Percentiles rank a stretch among this genome's conserved stretches.
phyloP scores from a whole-genome alignment of 2,888 invertebrate species.

The Zootermopsis nevadensis region DNA sequence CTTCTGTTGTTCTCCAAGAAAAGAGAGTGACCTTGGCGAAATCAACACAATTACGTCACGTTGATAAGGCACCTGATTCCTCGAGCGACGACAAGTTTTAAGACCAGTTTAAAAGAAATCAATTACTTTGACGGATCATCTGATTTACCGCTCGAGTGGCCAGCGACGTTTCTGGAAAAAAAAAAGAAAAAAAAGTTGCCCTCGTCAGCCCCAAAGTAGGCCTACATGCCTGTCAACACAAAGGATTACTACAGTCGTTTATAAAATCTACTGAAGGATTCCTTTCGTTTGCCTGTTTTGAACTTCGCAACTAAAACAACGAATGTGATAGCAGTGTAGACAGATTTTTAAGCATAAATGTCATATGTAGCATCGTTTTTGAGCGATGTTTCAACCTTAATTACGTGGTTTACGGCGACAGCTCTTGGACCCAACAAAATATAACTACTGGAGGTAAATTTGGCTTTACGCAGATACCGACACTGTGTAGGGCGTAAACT shows the following conservation, averaged over 20 bases:
- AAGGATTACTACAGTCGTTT: neutral
- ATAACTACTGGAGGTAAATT: too few species aligned
- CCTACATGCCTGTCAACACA: neutral
- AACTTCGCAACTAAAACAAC: too few species aligned
- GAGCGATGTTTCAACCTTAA: neutral
- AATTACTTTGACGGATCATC: slow-evolving; percentile 3
- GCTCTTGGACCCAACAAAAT: too few species aligned
- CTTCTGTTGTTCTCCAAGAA: neutral
- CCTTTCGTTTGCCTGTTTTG: neutral
- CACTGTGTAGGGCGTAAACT: too few species aligned
- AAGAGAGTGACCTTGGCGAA: neutral
- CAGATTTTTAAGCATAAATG: too few species aligned
- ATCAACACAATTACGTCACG: slow-evolving; percentile 13
- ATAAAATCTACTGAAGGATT: neutral
- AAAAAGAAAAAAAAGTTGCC: neutral
- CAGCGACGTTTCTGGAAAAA: neutral
- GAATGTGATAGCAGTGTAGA: too few species aligned
- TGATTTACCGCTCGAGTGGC: slow-evolving; percentile 17
- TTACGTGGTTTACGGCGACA: too few species aligned
- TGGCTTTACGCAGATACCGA: too few species aligned
- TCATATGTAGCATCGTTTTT: neutral
- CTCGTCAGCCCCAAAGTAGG: neutral
- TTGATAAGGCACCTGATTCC: slow-evolving; percentile 25
- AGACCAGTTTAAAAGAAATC: neutral
- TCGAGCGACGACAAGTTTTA: neutral